Conservation (phyloP, 2,888 invertebrate genomes). For the Phytoseiulus persimilis region DNA sequence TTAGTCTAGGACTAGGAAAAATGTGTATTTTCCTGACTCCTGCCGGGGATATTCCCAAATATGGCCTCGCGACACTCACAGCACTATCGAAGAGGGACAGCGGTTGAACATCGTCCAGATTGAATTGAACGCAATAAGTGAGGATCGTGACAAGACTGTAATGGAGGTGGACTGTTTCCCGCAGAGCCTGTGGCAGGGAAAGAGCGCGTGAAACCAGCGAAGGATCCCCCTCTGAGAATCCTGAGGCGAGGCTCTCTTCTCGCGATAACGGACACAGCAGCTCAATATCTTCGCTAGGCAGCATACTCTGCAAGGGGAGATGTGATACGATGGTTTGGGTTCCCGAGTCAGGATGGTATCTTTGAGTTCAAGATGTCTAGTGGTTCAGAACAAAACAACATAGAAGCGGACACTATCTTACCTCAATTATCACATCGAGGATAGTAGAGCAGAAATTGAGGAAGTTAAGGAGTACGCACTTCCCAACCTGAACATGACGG, state of each 20-base stretch:
- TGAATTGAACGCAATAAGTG: conserved; percentile 26
- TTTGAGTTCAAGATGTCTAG: too few relatives aligned
- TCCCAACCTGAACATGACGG: conserved; percentile 23
- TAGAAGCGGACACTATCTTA: neutral
- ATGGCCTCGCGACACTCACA: neutral
- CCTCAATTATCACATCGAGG: conserved; percentile 31
- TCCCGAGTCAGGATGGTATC: too few relatives aligned
- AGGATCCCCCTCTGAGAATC: conserved; percentile 19
- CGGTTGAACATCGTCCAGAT: conserved; percentile 31
- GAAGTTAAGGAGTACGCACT: neutral
- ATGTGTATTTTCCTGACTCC: too few relatives aligned
- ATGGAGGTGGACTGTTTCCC: conserved; percentile 22
- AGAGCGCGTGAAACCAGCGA: conserved; percentile 8
- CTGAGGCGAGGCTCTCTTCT: conserved; percentile 15
- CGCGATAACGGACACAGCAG: conserved; percentile 6
- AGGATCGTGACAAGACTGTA: conserved; percentile 30
- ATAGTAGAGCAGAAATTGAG: conserved; percentile 19
- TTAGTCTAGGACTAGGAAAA: too few relatives aligned
- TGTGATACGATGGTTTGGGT: too few relatives aligned
- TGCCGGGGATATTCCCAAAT: too few relatives aligned
- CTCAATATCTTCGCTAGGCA: conserved; percentile 21
- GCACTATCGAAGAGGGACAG: conserved; percentile 26
- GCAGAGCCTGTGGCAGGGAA: conserved; percentile 8
- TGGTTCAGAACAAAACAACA: too few relatives aligned
- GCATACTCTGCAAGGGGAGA: conserved; percentile 7